phyloP scores from a whole-genome alignment of 2,113 vertebrate species.

The Rhipidura dahli region DNA sequence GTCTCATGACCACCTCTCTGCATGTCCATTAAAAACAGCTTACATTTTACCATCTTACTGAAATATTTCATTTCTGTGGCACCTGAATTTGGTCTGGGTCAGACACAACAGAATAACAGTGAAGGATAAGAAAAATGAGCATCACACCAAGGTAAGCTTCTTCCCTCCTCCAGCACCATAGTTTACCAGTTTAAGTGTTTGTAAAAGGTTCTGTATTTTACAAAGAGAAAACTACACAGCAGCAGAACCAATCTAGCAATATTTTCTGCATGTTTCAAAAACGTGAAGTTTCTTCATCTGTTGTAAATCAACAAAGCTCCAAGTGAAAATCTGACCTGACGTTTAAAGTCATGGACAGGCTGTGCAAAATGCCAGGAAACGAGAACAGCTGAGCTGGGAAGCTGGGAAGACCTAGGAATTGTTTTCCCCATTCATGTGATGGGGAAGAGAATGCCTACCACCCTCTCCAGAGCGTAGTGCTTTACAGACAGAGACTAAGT shows the following conservation, averaged over 20 bases:
- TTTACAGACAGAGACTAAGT: neutral
- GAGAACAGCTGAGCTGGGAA: neutral
- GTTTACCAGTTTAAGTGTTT: neutral
- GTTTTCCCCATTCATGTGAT: neutral
- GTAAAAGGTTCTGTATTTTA: neutral
- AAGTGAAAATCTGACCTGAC: neutral
- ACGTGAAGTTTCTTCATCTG: fast-evolving
- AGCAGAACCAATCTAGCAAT: neutral
- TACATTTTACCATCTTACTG: neutral
- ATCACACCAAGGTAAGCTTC: neutral
- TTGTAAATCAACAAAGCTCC: neutral
- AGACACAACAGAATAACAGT: neutral
- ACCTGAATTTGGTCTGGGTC: neutral
- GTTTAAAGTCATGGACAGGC: neutral
- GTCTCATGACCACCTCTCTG: neutral
- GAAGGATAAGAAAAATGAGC: neutral
- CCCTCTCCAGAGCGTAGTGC: neutral
- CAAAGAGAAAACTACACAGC: neutral
- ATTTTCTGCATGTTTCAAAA: neutral
- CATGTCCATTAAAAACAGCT: neutral
- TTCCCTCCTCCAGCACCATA: neutral
- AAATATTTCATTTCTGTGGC: neutral
- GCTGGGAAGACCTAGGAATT: neutral
- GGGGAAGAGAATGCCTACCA: neutral
- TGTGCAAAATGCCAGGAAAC: neutral